Base-by-base conservation (phyloP, 2,113 vertebrate species). In the Serinus canaria region DNA sequence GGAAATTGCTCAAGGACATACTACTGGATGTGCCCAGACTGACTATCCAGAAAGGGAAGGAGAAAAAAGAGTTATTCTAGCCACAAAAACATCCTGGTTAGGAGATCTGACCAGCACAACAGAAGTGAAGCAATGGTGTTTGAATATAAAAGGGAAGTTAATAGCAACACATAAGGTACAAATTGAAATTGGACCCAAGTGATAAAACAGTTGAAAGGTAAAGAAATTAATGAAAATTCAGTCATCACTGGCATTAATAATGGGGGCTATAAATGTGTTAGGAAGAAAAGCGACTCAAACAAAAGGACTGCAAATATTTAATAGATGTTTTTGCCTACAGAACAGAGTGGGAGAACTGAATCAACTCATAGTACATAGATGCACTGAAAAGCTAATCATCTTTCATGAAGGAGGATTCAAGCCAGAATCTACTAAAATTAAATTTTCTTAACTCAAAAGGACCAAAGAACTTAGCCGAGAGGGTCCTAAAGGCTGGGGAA, bases 21-120 rank as follows among this genome's bases (percentile, higher is more conserved):
- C 91, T 96, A 95, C 91, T 96, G 93, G 81, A 95, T 96, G 66
- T 53, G 92, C 91, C 77, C 94, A 91, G 93, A 60, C 80, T 95
- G 73, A 78, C 44, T 35, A 68, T 72, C 47, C 43, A 22, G 73
- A 81, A 74, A 74, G 31, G 64, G 31, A 81, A 76, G 49, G 53
- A 55, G 25, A 8, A 31, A 87, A 96, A 55, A 14, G 52, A 39
- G 62, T 73, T 91, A 66, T 62, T 73, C 53, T 49, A 52, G 21
- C 53, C 91, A 70, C 76, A 89, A 68, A 92, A 87, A n/a, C 44
- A 79, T 85, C 69, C 66, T 53, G 18, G 20, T 35, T 89, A 76
- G 66, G 39, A 89, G 31, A 78, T 76, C 27, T 84, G 58, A 76
- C 27, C 49, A 74, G 33, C 69, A 63, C 22, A 89, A 75, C 17